These are phyloP conservation scores for Calvadosia cruxmelitensis DNA, from an alignment of 30 jellyfish, hydroid and myxozoan genomes.

Conservation along the genomic window DNA sequence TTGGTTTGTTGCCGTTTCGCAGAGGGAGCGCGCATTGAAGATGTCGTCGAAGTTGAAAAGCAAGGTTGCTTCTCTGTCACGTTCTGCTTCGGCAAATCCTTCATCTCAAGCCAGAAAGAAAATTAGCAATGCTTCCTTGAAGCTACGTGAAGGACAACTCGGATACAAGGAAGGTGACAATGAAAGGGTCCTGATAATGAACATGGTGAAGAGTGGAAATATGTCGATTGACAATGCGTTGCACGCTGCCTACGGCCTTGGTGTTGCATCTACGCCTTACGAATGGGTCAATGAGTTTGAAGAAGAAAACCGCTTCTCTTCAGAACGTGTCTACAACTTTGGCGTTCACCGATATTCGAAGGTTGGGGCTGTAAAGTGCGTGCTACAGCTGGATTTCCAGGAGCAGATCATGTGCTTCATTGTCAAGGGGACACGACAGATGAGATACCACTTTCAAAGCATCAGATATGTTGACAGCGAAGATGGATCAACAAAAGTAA, in stretches of 20 bases:
- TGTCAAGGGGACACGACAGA: constrained; percentile 49
- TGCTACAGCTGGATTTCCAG: constrained; percentile 72
- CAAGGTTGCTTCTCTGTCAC: too few relatives aligned
- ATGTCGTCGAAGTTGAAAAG: too few relatives aligned
- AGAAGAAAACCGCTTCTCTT: background rate
- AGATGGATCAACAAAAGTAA: constrained; percentile 71
- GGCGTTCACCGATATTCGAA: constrained; percentile 65
- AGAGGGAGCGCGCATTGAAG: too few relatives aligned
- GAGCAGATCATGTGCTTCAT: constrained; percentile 58
- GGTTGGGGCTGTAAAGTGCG: constrained; percentile 51
- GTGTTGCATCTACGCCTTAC: constrained; percentile 69
- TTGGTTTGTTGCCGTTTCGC: too few relatives aligned
- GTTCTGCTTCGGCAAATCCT: too few relatives aligned
- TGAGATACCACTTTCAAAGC: constrained; percentile 28
- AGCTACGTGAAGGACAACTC: too few relatives aligned
- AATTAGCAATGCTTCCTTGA: too few relatives aligned
- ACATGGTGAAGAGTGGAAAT: constrained; percentile 83
- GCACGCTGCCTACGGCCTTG: constrained; percentile 62
- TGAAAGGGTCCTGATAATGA: constrained; percentile 68
- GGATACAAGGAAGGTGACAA: constrained; percentile 78
- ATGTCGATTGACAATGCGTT: constrained; percentile 71
- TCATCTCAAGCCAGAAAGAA: too few relatives aligned
- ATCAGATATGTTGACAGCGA: constrained; percentile 55
- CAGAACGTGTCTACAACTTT: constrained; percentile 52
- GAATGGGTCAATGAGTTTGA: constrained; percentile 21